phyloP scores from a whole-genome alignment of 2,888 invertebrate species.

The Cantharis nigra region DNA sequence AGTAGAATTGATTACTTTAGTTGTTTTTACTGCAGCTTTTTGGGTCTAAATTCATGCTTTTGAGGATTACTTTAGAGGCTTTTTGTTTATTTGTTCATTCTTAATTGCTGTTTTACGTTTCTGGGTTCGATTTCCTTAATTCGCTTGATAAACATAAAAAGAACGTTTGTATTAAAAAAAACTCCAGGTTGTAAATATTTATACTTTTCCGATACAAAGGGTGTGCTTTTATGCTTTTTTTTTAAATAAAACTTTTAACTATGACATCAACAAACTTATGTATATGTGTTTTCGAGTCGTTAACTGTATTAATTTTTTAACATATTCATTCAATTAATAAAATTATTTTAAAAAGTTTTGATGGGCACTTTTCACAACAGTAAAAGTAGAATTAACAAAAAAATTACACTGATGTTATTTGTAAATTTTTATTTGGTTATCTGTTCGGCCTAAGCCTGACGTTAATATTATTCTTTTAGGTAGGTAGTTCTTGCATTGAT shows the following conservation, averaged over 20 bases:
- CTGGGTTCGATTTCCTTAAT: slow-evolving; percentile 31
- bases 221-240: slow-evolving; percentile 16
- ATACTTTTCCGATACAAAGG: slow-evolving; percentile 16
- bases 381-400: not conserved
- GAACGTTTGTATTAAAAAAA: slow-evolving; percentile 26
- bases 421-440: not conserved
- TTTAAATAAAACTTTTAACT: not conserved
- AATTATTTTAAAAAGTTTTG: not conserved
- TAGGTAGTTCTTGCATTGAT: not conserved
- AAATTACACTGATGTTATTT: not conserved
- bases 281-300: not conserved
- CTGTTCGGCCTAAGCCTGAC: not conserved
- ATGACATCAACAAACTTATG: not conserved
- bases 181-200: slow-evolving; percentile 18
- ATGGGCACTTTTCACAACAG: not conserved
- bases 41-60: slow-evolving; percentile 51
- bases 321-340: not conserved
- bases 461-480: not conserved
- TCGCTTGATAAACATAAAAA: slow-evolving; percentile 28
- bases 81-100: slow-evolving; percentile 31
- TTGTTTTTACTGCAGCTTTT: slow-evolving; percentile 48
- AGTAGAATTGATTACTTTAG: slow-evolving; percentile 48
- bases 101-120: slow-evolving; percentile 30
- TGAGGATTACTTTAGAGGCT: slow-evolving; percentile 36
- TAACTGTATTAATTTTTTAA: not conserved